Conservation (phyloP, 2,113 vertebrate genomes). For the Paradoxurus hermaphroditus region DNA sequence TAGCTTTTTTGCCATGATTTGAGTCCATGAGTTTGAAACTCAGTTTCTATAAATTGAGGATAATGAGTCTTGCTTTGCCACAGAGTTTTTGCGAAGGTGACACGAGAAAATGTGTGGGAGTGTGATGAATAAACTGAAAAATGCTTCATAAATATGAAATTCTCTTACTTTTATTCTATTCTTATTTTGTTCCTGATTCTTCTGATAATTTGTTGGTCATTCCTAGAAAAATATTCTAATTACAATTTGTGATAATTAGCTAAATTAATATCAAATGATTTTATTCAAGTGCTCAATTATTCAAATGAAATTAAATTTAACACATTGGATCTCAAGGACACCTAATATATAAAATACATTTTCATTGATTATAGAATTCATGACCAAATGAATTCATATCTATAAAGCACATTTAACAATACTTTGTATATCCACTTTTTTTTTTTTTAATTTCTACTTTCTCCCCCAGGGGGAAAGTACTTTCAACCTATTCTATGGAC, state of each 20-base stretch:
- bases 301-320: constrained; percentile 24
- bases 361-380: not conserved
- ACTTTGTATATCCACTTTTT: not conserved
- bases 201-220: not conserved
- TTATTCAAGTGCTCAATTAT: not conserved
- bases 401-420: not conserved
- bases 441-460: not conserved
- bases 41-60: not conserved
- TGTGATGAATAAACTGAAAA: constrained; percentile 15
- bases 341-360: not conserved
- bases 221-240: not conserved
- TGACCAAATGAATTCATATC: not conserved
- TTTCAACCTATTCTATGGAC: not conserved
- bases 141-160: not conserved
- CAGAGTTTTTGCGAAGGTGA: not conserved
- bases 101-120: not conserved
- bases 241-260: not conserved
- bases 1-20: not conserved
- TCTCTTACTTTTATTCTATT: not conserved
- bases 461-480: not conserved
- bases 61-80: not conserved
- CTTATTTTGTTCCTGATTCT: not conserved
- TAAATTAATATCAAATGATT: constrained; percentile 29
- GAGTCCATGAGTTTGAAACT: not conserved
- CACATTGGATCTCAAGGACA: not conserved